Conservation (phyloP, 2,113 vertebrate genomes). For the Lophius piscatorius region DNA sequence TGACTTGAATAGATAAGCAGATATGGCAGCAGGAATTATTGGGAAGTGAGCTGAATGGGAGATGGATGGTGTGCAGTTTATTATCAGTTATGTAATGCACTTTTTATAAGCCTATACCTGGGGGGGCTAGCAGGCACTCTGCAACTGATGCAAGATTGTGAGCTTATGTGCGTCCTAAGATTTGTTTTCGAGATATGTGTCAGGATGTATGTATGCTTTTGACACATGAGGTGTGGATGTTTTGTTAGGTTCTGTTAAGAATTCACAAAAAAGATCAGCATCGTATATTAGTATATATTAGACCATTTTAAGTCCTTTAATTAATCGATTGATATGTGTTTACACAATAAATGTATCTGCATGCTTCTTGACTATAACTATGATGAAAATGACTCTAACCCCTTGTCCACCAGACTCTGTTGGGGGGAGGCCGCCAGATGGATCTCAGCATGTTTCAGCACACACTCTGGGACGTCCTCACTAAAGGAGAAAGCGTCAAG, state of each 20-base stretch:
- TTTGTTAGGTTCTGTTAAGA: slow-evolving; percentile 19
- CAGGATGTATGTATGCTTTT: slow-evolving; percentile 23
- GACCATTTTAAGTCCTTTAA: background rate
- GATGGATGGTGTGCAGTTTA: slow-evolving; percentile 50
- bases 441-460: slow-evolving; percentile 61
- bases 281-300: slow-evolving; percentile 3
- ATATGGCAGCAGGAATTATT: slow-evolving; percentile 49
- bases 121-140: slow-evolving; percentile 24
- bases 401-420: slow-evolving; percentile 52
- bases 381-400: background rate
- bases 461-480: slow-evolving; percentile 67
- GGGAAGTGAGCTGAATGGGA: slow-evolving; percentile 50
- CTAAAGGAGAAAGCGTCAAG: slow-evolving; percentile 58
- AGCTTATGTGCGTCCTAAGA: slow-evolving; percentile 30
- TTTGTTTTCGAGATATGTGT: slow-evolving; percentile 20
- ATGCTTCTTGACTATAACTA: background rate
- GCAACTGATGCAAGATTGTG: slow-evolving; percentile 24
- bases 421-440: slow-evolving; percentile 59
- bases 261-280: slow-evolving; percentile 19
- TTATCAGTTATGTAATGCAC: slow-evolving; percentile 60
- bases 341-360: background rate
- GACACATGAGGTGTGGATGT: background rate
- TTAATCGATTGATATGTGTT: background rate
- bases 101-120: slow-evolving; percentile 52
- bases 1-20: slow-evolving; percentile 66